Conservation (phyloP, 2,888 invertebrate genomes). For the Hydriomena furcata region DNA sequence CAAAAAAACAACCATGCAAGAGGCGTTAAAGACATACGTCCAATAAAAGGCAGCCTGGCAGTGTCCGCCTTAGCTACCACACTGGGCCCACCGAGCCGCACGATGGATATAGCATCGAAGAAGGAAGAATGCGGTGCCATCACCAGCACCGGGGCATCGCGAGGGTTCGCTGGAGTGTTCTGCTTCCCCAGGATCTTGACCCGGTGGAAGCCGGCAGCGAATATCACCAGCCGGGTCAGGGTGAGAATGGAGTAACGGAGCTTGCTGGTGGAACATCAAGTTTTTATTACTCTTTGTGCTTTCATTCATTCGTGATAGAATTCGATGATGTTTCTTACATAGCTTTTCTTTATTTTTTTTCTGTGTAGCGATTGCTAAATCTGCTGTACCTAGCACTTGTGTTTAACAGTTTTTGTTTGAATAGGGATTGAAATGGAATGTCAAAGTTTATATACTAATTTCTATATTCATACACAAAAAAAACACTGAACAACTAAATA, state of each 20-base stretch:
- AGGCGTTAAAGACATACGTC: slow-evolving; percentile 87
- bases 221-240: slow-evolving; percentile 90
- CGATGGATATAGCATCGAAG: slow-evolving; percentile 94
- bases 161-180: slow-evolving; percentile 65
- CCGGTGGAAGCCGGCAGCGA: slow-evolving; percentile 91
- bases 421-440: too few species aligned
- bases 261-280: slow-evolving; percentile 73
- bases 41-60: slow-evolving; percentile 92
- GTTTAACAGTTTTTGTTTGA: too few species aligned
- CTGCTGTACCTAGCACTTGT: too few species aligned
- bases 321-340: too few species aligned
- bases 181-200: slow-evolving; percentile 88
- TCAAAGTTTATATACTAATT: too few species aligned
- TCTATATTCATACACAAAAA: too few species aligned
- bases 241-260: slow-evolving; percentile 86
- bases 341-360: too few species aligned
- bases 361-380: too few species aligned
- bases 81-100: slow-evolving; percentile 92
- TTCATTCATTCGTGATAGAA: too few species aligned
- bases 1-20: slow-evolving; percentile 21
- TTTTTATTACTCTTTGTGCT: slow-evolving; percentile 2
- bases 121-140: slow-evolving; percentile 96
- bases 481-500: too few species aligned
- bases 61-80: slow-evolving; percentile 96
- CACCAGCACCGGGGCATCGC: slow-evolving; percentile 93